Evolutionary conservation across 2,113 vertebrate species (phyloP), one percentile per base, ranked within the genome.

Genomic region (Capreolus pygargus): DNA sequence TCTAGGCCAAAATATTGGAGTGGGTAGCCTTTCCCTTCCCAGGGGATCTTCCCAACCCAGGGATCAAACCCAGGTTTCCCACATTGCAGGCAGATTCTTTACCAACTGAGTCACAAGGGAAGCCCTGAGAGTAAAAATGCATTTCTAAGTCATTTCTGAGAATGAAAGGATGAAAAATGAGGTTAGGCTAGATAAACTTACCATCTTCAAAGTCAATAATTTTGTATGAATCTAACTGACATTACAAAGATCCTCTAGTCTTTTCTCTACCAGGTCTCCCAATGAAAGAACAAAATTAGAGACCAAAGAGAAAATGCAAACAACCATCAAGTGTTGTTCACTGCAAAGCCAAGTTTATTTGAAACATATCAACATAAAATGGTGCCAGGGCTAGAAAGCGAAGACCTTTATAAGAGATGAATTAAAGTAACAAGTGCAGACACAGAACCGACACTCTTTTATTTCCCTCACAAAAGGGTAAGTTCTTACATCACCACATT

Each of bases 111-210:
- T 17, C 17, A 67, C 17, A 67, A 67, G n/a, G 17, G 8, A 70
- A 70, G 61, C 61, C 33, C 15, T n/a, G 61, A n/a, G 61, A 64
- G 15, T 64, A 3, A 64, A 64, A 64, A n/a, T 17, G 30, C 21
- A 83, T 93, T 87, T 81, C 57, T 94, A 87, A 28, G 85, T 47
- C 61, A 89, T 67, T 91, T 82, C 81, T 95, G 28, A 82, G 96
- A 94, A 90, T 67, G 11, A 93, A 90, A 90, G 11, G 25, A 57
- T 70, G 7, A 61, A 83, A 91, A 93, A 67, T 13, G 19, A 64
- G 30, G 25, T 88, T 76, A 94, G 17, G 50, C 21, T 55, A 91
- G 27, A 39, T 58, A 79, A 85, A 67, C 7, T 89, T 85, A 84
- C 33, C 19, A 27, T n/a, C 13, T 83, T 96, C 25, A 86, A 67